A percentile compares a stretch with the other conserved stretches of the same genome.
These are phyloP conservation scores for Melanotus villosus DNA, from an alignment of 2,888 invertebrate species.

Conservation along the genomic window DNA sequence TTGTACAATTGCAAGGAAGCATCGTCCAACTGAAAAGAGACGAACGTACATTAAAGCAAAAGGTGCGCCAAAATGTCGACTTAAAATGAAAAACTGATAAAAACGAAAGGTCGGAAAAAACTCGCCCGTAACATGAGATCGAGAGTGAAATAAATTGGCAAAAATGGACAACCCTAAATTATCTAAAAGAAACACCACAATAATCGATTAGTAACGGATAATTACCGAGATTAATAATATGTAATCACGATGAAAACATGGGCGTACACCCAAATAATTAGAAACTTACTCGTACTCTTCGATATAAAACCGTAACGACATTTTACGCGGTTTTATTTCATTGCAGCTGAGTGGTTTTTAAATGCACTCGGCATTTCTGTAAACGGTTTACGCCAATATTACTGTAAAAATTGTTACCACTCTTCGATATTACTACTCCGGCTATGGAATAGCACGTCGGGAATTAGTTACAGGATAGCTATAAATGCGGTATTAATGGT, in stretches of 20 bases:
- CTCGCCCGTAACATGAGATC: neutral
- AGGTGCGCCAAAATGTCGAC: slow-evolving; percentile 10
- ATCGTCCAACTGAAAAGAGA: slow-evolving; percentile 91
- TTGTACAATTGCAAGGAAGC: slow-evolving; percentile 97
- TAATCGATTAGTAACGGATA: slow-evolving; percentile 35
- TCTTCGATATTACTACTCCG: neutral
- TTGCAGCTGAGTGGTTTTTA: neutral
- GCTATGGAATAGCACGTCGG: neutral
- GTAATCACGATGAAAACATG: neutral
- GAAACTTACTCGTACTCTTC: neutral
- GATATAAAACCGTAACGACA: too few relatives aligned
- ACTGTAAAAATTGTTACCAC: neutral
- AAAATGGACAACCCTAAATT: slow-evolving; percentile 22
- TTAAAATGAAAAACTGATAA: slow-evolving; percentile 12
- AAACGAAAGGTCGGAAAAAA: neutral
- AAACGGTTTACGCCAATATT: neutral
- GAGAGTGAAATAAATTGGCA: slow-evolving; percentile 20
- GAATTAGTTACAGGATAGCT: slow-evolving; percentile 2
- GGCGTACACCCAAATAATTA: slow-evolving; percentile 1
- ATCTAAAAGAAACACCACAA: slow-evolving; percentile 29
- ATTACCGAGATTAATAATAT: slow-evolving; percentile 25
- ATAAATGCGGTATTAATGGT: slow-evolving; percentile 7
- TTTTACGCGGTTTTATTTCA: neutral
- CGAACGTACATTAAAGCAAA: slow-evolving; percentile 40
- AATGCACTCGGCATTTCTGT: neutral